These are phyloP conservation scores for Gymnosoma rotundatum DNA, from an alignment of 2,888 invertebrate species.

Conservation along the genomic window DNA sequence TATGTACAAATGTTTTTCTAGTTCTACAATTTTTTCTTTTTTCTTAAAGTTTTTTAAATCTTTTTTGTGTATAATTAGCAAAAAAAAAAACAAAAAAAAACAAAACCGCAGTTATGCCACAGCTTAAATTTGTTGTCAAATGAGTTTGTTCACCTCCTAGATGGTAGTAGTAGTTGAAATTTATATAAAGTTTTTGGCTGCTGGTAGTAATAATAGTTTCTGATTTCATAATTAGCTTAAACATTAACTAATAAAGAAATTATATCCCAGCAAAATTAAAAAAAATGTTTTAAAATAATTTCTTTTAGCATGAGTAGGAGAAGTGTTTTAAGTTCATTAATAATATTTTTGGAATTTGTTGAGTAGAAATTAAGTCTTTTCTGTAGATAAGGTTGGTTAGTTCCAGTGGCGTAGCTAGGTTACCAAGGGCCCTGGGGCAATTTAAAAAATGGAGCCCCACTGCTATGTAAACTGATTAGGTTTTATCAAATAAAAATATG, in stretches of 20 bases:
- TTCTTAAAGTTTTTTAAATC: neutral
- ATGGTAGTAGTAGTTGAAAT: neutral
- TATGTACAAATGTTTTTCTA: too few species aligned
- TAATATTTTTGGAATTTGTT: too few species aligned
- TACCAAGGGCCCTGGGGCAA: too few species aligned
- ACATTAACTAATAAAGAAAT: constrained; percentile 29
- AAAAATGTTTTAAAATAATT: neutral
- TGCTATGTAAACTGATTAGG: too few species aligned
- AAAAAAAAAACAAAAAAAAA: too few species aligned
- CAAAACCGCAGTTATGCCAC: constrained; percentile 24
- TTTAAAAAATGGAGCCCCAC: too few species aligned
- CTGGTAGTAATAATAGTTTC: constrained; percentile 8
- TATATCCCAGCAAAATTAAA: constrained; percentile 25
- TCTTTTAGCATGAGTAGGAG: too few species aligned
- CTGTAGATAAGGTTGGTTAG: too few species aligned
- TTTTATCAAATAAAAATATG: too few species aligned
- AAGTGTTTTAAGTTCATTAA: too few species aligned
- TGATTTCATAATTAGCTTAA: constrained; percentile 32
- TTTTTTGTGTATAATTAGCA: neutral
- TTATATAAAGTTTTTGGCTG: neutral
- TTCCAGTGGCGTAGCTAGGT: too few species aligned
- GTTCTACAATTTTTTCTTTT: neutral
- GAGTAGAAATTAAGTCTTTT: too few species aligned
- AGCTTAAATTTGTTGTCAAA: constrained; percentile 35
- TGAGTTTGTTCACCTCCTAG: constrained; percentile 43